These are phyloP conservation scores for Acronicta alni DNA, from an alignment of 2,888 invertebrate genomes.

Conservation along the genomic window DNA sequence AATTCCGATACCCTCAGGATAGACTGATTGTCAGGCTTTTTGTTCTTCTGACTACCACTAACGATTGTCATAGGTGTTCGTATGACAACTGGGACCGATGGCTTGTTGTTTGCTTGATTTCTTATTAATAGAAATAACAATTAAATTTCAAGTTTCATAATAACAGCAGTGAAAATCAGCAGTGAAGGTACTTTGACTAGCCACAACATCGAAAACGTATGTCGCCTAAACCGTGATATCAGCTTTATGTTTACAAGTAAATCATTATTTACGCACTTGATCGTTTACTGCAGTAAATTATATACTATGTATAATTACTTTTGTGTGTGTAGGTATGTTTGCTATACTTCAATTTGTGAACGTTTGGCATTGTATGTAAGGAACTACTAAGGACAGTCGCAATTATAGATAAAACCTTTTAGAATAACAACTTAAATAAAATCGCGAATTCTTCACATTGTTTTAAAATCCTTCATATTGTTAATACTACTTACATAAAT, in stretches of 20 bases:
- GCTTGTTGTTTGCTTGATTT: too few species aligned
- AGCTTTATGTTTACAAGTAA: constrained; percentile 13
- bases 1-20: too few species aligned
- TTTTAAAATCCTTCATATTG: background rate
- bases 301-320: background rate
- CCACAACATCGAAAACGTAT: background rate
- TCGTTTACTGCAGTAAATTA: constrained; percentile 14
- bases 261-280: constrained; percentile 21
- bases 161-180: too few species aligned
- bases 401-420: too few species aligned
- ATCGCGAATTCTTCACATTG: background rate
- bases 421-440: background rate
- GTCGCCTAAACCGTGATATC: background rate
- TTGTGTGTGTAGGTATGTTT: constrained; percentile 3
- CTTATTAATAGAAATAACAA: too few species aligned
- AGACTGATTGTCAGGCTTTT: too few species aligned
- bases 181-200: background rate
- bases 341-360: constrained; percentile 5
- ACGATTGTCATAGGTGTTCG: too few species aligned
- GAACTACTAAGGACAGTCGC: too few species aligned
- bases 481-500: too few species aligned
- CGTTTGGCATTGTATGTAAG: background rate
- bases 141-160: too few species aligned
- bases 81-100: too few species aligned
- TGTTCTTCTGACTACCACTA: too few species aligned